Conservation (phyloP, 2,113 vertebrate species). For the Protobothrops mucrosquamatus region DNA sequence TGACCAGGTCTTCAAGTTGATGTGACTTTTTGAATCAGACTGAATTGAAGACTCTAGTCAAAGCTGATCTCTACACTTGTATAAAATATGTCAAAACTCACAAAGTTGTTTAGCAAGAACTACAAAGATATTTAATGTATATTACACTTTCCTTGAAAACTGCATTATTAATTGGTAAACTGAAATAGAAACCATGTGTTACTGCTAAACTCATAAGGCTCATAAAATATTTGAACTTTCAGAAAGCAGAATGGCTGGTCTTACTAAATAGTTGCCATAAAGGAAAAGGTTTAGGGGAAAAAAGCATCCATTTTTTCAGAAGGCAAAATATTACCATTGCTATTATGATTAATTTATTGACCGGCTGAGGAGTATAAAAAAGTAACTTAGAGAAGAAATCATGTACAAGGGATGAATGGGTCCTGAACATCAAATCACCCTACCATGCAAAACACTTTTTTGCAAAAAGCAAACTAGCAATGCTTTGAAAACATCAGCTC, state of each 20-base stretch:
- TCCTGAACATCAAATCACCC: background rate
- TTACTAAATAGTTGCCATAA: background rate
- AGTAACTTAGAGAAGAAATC: background rate
- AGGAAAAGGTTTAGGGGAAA: background rate
- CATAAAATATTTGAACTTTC: background rate
- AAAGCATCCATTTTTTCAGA: background rate
- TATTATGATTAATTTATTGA: background rate
- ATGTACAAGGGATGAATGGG: background rate
- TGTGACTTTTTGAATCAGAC: background rate
- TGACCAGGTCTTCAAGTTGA: background rate
- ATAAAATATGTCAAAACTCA: background rate
- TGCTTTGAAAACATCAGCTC: background rate
- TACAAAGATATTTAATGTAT: background rate
- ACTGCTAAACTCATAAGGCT: background rate
- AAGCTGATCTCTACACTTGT: background rate
- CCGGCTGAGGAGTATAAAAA: background rate
- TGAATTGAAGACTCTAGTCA: background rate
- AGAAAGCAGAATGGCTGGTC: background rate
- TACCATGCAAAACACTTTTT: background rate
- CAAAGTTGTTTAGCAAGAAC: background rate
- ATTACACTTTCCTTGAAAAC: background rate
- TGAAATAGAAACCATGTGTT: background rate
- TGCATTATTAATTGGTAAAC: background rate
- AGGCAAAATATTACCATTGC: background rate
- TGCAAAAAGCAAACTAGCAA: background rate